Evolutionary conservation across 2,113 vertebrate genomes (phyloP).

Genomic region (Pachycephala philippinensis): DNA sequence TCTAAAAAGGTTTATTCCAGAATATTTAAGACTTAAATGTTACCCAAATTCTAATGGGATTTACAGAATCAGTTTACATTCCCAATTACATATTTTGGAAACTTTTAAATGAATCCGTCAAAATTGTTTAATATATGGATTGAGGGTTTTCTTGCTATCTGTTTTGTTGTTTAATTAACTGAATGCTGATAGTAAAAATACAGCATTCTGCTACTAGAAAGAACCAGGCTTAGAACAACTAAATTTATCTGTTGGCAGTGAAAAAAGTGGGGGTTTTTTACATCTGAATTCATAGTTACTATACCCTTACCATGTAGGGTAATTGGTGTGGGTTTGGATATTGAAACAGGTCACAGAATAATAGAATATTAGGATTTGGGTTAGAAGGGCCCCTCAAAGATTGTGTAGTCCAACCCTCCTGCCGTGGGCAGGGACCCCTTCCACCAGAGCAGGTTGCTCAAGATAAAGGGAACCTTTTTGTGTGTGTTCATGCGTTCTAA

Average conservation of each 20-base stretch:
- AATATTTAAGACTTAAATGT: not conserved
- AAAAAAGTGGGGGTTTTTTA: not conserved
- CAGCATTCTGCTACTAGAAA: not conserved
- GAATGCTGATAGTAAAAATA: not conserved
- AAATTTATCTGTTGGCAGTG: not conserved
- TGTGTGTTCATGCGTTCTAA: not conserved
- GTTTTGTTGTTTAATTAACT: not conserved
- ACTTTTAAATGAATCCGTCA: not conserved
- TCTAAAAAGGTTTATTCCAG: not conserved
- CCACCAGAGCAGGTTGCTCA: not conserved
- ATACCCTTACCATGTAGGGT: not conserved
- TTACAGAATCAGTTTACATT: not conserved
- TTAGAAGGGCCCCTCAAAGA: not conserved
- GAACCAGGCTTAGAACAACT: not conserved
- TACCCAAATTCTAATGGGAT: not conserved
- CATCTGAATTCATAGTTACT: not conserved
- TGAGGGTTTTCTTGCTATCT: not conserved
- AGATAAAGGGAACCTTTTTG: not conserved
- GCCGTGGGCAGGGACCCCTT: not conserved
- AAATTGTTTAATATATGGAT: not conserved
- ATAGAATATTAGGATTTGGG: not conserved
- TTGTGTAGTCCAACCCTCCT: not conserved
- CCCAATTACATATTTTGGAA: not conserved
- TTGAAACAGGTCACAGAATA: not conserved
- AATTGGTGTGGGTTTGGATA: not conserved